Percentiles rank a stretch among this genome's conserved stretches.
phyloP scores from a whole-genome alignment of 2,888 invertebrate genomes.

The Eupithecia tripunctaria region DNA sequence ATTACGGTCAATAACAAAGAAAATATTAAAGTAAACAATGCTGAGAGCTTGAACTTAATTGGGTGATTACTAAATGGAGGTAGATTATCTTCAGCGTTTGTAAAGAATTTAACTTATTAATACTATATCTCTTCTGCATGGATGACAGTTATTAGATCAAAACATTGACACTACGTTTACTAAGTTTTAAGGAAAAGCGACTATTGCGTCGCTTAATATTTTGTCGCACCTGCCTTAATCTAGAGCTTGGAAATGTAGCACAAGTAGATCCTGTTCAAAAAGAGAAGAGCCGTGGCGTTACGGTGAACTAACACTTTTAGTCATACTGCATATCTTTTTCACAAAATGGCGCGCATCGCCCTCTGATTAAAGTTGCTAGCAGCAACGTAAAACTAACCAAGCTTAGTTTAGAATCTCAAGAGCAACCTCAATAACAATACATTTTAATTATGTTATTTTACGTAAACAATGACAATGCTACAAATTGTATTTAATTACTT shows the following conservation, averaged over 20 bases:
- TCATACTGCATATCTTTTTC: too few relatives aligned
- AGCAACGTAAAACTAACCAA: background rate
- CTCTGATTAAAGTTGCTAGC: too few relatives aligned
- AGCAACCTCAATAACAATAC: background rate
- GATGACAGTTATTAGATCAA: background rate
- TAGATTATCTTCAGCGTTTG: background rate
- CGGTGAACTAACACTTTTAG: too few relatives aligned
- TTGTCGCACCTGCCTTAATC: too few relatives aligned
- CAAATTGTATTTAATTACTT: background rate
- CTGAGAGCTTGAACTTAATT: constrained; percentile 15
- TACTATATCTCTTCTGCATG: background rate
- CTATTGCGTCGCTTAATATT: too few relatives aligned
- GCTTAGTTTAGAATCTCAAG: background rate
- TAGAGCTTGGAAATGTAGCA: too few relatives aligned
- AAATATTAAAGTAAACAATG: constrained; percentile 26
- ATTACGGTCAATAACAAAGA: constrained; percentile 13
- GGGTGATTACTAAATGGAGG: background rate
- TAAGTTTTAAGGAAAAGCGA: too few relatives aligned
- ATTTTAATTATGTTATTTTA: background rate
- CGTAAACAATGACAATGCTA: background rate
- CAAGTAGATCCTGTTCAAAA: too few relatives aligned
- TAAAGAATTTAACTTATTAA: background rate
- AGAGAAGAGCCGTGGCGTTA: too few relatives aligned
- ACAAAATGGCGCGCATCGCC: too few relatives aligned
- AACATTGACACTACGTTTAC: background rate